phyloP scores from a whole-genome alignment of 2,797 vertebrate species.

The Poeciliopsis paucimaculata region DNA sequence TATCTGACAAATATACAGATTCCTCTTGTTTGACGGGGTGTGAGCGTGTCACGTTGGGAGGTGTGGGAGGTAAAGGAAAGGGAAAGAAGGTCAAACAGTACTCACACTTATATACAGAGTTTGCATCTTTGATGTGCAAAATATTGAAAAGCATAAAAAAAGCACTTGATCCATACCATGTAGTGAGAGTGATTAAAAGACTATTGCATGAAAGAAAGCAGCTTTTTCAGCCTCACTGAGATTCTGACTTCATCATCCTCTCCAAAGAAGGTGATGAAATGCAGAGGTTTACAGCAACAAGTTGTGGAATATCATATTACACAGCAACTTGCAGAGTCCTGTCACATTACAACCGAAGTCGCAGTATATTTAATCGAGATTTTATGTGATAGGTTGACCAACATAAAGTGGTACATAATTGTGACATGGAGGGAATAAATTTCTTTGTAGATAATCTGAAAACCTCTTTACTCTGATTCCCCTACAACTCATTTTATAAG shows the following conservation, averaged over 20 bases:
- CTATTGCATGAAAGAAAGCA: slow-evolving; percentile 32
- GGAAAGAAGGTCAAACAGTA: slow-evolving; percentile 25
- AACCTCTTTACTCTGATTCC: not conserved
- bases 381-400: not conserved
- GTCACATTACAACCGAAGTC: not conserved
- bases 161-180: slow-evolving; percentile 30
- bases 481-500: not conserved
- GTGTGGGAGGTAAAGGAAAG: slow-evolving; percentile 7
- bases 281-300: slow-evolving; percentile 7
- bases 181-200: slow-evolving; percentile 13
- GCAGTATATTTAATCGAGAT: not conserved
- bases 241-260: slow-evolving; percentile 32
- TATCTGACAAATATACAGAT: slow-evolving; percentile 77
- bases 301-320: not conserved
- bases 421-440: not conserved
- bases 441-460: not conserved
- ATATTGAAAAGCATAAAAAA: slow-evolving; percentile 41
- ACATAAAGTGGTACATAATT: not conserved
- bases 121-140: slow-evolving; percentile 30
- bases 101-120: slow-evolving; percentile 55
- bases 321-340: slow-evolving; percentile 10
- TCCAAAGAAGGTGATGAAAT: slow-evolving; percentile 19
- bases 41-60: slow-evolving; percentile 31
- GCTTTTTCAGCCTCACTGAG: slow-evolving; percentile 27
- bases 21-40: slow-evolving; percentile 38